Evolutionary conservation across 2,113 vertebrate species (phyloP), one percentile per base, ranked within the genome.

Genomic region (Lepidothrix coronata): DNA sequence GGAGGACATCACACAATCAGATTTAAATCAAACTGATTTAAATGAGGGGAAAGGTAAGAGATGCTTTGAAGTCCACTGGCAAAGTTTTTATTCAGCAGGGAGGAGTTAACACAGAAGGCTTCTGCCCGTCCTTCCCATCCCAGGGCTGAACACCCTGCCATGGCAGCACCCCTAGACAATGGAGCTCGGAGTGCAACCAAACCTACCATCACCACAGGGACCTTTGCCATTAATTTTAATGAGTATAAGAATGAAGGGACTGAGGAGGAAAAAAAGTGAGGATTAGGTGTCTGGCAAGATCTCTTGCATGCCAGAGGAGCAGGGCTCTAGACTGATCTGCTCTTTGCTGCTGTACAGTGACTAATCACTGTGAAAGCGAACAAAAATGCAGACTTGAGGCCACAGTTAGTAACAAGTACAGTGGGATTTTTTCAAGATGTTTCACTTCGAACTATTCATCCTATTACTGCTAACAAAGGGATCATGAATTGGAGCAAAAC

Each of bases 391-490:
- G 66, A 94, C 89, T 84, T n/a, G 58, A 95, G 73, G 70, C 94
- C 83, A 82, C 27, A 62, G 88, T 94, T 89, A 15, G 2, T 86
- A 80, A 95, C 61, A 90, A 94, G 77, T 94, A 93, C 83, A 94
- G 86, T 95, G 89, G 77, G 62, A 85, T 93, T 94, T 96, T 96
- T 97, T 94, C 87, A 86, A 96, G 94, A 86, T 85, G 90, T 96
- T 91, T 97, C 73, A 93, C 70, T 96, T 92, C 88, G 70, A 90
- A 95, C 79, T 81, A 76, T 94, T 93, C 95, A 88, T 95, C 87
- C 92, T 92, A 81, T 94, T 97, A 85, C 86, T 86, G 1, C 52
- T 88, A 94, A 96, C 87, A 94, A 89, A 95, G 48, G 89, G 89
- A 63, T 96, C 80, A 57, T 37, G 91, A 95, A 91, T 10, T 87